Evolutionary conservation across 2,888 invertebrate genomes (phyloP), one percentile per base, ranked within the genome.

Genomic region (Cheilosia impressa): DNA sequence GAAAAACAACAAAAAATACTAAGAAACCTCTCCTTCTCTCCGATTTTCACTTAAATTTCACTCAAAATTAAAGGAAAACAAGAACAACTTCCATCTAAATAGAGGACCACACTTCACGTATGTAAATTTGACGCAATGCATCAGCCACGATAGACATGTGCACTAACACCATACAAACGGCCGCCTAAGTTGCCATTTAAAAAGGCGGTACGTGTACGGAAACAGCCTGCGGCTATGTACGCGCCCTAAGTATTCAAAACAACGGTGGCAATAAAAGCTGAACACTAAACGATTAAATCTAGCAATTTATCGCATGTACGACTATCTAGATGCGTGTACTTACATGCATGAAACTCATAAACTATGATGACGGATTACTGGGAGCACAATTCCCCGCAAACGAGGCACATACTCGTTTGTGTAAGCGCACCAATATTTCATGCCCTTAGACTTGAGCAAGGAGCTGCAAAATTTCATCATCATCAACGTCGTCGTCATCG

Each of bases 261-360:
- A 76, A 52, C 55, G 41, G 62, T 66, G 24, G 75, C 76, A 81
- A 65, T 81, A 76, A 81, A 81, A 71, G 41, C 71, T 47, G 60
- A 58, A 77, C 65, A 71, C 65, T 71, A 71, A 82, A 77, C 77
- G 77, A 82, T 71, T 60, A 82, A 82, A 82, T 71, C 58, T 63
- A 38, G 50, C 58, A 80, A 45, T 55, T 52, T 38, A 43, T n/a
- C 52, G 43, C 47, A 31, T n/a, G 38, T 66, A 47, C 57, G 24
- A 57, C 34, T 72, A 58, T 66, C 19, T 41, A 65, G 38, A 50
- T 45, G 19, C n/a, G 22, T 24, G 34, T 34, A 34, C 22, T 4
- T 47, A 27, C 62, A 53, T 65, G 50, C 63, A 45, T 43, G 45
- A 43, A 65, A 27, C 55, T 47, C 82, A 72, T 82, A 82, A 82